Evolutionary conservation across 2,888 invertebrate genomes (phyloP), one percentile per base, ranked within the genome.

Genomic region (Caenorhabditis angaria): DNA sequence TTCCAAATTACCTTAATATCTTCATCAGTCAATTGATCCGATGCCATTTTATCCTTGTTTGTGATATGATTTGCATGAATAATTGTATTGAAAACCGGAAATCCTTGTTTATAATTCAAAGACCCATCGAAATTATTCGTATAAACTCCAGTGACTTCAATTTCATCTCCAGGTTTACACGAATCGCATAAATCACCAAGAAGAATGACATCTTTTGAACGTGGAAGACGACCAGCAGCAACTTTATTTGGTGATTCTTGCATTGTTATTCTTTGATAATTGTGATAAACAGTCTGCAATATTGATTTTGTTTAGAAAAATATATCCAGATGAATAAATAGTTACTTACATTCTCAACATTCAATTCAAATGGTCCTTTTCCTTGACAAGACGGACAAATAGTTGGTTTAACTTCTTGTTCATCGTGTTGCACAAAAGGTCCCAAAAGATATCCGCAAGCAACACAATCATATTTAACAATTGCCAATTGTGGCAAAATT

Each of bases 321-420:
- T 20, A 54, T 56, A 47, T n/a, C 41, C 5, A 8, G 32, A 28
- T 59, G 41, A 53, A 57, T 35, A 29, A 1, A n/a, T 20, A 5
- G 10, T 20, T 22, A 50, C 75, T 60, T 62, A 90, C 90, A 88
- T 91, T 89, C 84, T 97, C 97, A 94, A 97, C 97, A 88, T 99
- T 99, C 28, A 99, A 93, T 92, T 95, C 89, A 89, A 97, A 99
- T 0, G 97, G 97, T 0, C 97, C 97, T 65, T 91, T 90, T 85
- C 95, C 95, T 88, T 99, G 97, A 91, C 97, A 99, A 88, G 97
- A 96, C 0, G 97, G 97, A 90, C 99, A 99, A 0, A 94, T 93
- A 0, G 94, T 95, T 0, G 99, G 99, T 86, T 93, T 94, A 0
- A 97, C 93, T 90, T 99, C 99, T 3, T 93, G 90, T 85, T 93